Conservation (phyloP, 2,888 invertebrate genomes). For the Copidosoma aretas region DNA sequence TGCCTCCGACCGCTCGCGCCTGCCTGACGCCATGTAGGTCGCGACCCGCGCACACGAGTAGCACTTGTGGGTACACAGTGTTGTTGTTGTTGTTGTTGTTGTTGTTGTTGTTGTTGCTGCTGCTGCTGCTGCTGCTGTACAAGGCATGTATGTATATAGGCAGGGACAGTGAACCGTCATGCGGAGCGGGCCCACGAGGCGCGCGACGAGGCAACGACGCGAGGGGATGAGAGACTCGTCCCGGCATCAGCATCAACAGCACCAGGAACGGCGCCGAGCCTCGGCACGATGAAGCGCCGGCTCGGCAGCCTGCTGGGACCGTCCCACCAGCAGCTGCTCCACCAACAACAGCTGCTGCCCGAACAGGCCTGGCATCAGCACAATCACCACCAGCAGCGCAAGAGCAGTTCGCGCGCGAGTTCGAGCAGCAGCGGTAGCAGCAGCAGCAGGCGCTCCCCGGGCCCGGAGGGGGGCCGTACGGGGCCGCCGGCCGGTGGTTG, state of each 20-base stretch:
- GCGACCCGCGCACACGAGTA: too few species aligned
- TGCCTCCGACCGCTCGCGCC: too few species aligned
- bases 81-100: too few species aligned
- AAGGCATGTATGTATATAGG: background rate
- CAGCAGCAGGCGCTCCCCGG: constrained; percentile 9
- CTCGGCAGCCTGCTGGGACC: background rate
- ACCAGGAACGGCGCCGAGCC: too few species aligned
- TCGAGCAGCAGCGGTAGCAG: constrained; percentile 21
- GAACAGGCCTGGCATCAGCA: too few species aligned
- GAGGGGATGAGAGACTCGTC: too few species aligned
- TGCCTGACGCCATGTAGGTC: too few species aligned
- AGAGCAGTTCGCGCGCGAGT: constrained; percentile 39
- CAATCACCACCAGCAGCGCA: constrained; percentile 34
- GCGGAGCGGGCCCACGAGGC: background rate
- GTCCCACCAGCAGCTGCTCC: background rate
- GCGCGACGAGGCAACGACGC: too few species aligned
- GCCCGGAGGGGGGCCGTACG: constrained; percentile 61
- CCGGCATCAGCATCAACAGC: background rate
- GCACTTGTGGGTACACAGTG: background rate
- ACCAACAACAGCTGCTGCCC: constrained; percentile 24
- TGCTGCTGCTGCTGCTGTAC: too few species aligned
- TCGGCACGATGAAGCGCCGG: background rate
- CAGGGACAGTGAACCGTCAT: background rate
- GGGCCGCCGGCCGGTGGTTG: constrained; percentile 60
- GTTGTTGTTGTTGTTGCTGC: too few species aligned